Base-by-base conservation (phyloP, 2,113 vertebrate species). In the Calyptomena viridis region DNA sequence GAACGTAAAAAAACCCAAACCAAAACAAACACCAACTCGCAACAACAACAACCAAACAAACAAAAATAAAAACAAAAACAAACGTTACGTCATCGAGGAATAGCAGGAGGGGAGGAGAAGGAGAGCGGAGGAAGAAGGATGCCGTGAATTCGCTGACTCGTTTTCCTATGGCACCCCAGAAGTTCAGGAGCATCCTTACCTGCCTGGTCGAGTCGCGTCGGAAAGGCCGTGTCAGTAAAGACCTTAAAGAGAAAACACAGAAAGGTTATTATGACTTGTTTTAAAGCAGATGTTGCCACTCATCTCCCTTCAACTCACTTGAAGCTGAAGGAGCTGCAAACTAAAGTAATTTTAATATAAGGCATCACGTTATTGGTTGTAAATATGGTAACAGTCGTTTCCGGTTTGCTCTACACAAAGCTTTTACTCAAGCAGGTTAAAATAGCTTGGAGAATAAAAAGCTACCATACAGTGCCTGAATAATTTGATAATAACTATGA, bases 121-220 rank as follows among this genome's bases (percentile, higher is more conserved):
- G 16, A 52, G 12, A 5, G 6, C 0, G 0, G 30, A 73, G 46
- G 22, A 49, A 25, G 12, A n/a, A n/a, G n/a, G 16, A 13, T 13
- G 23, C 11, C 0, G 0, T 27, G 27, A 25, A 22, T 22, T 39
- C 4, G 2, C 19, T 8, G 35, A 25, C 24, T 40, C 2, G 0
- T 66, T 58, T 80, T 58, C 9, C 64, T 30, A 4, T 4, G 1
- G 8, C 11, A 31, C 44, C 21, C 39, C 24, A 30, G 21, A 14
- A 30, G 3, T 8, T 25, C 58, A 21, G 37, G 12, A 86, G 21
- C 33, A 37, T 46, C 35, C 7, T 49, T 50, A 6, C 12, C 21
- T 0, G n/a, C 0, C 11, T 11, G 2, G 30, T 13, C 2, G 0
- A 11, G 40, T 47, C 2, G 0, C 11, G 40, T 47, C 0, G 0